A percentile compares a stretch with the other conserved stretches of the same genome.
phyloP scores from a whole-genome alignment of 2,888 invertebrate genomes.

The Mylabris sibirica region DNA sequence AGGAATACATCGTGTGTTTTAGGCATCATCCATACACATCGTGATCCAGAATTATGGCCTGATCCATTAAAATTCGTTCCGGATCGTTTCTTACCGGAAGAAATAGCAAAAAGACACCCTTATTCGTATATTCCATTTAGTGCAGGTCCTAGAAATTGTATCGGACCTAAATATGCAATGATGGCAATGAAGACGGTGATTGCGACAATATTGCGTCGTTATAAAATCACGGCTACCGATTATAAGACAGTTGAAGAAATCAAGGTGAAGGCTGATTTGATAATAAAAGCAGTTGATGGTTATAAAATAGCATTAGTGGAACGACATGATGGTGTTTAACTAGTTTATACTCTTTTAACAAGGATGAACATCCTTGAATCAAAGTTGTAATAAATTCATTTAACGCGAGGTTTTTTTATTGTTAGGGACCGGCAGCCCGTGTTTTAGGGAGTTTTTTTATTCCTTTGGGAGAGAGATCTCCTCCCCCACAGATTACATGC shows the following conservation, averaged over 20 bases:
- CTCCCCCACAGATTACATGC: too few species aligned
- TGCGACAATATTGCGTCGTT: conserved; percentile 55
- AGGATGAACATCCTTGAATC: background rate
- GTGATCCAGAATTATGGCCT: conserved; percentile 64
- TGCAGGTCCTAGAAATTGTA: conserved; percentile 63
- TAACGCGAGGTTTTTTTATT: background rate
- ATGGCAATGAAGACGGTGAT: conserved; percentile 60
- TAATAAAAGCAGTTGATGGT: conserved; percentile 15
- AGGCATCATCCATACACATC: conserved; percentile 60
- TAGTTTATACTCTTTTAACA: background rate
- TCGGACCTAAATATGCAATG: conserved; percentile 62
- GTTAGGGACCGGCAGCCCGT: too few species aligned
- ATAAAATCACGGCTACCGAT: conserved; percentile 49
- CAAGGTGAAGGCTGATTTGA: conserved; percentile 19
- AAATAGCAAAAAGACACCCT: conserved; percentile 59
- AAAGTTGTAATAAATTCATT: background rate
- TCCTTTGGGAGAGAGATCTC: too few species aligned
- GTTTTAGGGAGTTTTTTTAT: too few species aligned
- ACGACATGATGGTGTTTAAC: background rate
- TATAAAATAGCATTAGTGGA: background rate
- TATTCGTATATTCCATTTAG: conserved; percentile 64
- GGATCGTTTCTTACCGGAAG: conserved; percentile 66
- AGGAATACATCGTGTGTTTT: conserved; percentile 49
- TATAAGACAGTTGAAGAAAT: conserved; percentile 46
- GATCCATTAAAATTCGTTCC: conserved; percentile 68